A percentile compares a stretch with the other conserved stretches of the same genome.
Evolutionary conservation across 2,888 invertebrate species (phyloP).

Genomic region (Habrosyne pyritoides): DNA sequence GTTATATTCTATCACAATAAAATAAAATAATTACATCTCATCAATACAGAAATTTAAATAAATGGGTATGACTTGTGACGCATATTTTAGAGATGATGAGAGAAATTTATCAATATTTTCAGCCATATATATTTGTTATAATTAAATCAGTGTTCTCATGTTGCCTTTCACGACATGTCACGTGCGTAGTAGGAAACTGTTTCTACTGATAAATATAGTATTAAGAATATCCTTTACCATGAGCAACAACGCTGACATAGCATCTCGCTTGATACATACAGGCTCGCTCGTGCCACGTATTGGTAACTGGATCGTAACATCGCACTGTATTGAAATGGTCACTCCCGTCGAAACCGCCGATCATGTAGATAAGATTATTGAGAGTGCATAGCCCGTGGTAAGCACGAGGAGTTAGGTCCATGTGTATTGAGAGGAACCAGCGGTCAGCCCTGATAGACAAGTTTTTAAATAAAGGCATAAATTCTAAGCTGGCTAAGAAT

Average conservation of each 20-base stretch:
- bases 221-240: constrained; percentile 69
- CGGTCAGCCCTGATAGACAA: constrained; percentile 85
- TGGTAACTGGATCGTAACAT: constrained; percentile 90
- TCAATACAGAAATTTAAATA: too few relatives aligned
- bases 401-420: constrained; percentile 87
- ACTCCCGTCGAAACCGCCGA: constrained; percentile 92
- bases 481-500: background rate
- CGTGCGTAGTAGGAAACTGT: too few relatives aligned
- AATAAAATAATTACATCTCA: too few relatives aligned
- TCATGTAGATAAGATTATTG: constrained; percentile 88
- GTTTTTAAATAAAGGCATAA: constrained; percentile 2
- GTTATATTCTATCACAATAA: background rate
- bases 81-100: too few relatives aligned
- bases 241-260: constrained; percentile 89
- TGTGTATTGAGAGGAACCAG: constrained; percentile 89
- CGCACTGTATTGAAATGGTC: constrained; percentile 91
- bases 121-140: too few relatives aligned
- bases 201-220: background rate
- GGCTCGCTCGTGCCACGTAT: constrained; percentile 89
- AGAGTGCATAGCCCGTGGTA: constrained; percentile 91
- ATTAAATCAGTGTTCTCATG: too few relatives aligned
- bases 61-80: too few relatives aligned
- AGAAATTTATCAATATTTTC: too few relatives aligned
- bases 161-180: too few relatives aligned
- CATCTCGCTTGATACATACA: constrained; percentile 92